Conservation (phyloP, 2,888 invertebrate genomes). For the Catocala fraxini region DNA sequence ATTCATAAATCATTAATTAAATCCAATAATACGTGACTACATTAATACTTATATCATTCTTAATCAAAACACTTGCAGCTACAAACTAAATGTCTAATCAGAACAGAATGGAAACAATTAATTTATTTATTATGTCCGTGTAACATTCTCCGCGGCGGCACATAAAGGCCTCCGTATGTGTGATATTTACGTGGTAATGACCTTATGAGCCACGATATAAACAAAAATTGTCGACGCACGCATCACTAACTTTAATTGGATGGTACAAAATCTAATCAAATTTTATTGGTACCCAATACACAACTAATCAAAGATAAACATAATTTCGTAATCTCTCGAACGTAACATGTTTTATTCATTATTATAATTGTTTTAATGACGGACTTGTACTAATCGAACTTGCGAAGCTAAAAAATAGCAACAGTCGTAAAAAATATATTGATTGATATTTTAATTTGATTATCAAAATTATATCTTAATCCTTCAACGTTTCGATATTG, state of each 20-base stretch:
- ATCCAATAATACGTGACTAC: no score
- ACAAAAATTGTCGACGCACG: constrained; percentile 49
- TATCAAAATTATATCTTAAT: constrained; percentile 49
- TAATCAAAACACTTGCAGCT: constrained; percentile 1
- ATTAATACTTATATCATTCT: no score
- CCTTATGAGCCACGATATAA: constrained; percentile 36
- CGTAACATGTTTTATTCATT: constrained; percentile 54
- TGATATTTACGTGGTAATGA: constrained; percentile 32
- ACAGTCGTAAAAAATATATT: constrained; percentile 42
- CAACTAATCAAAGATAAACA: constrained; percentile 59
- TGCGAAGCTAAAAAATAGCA: constrained; percentile 40
- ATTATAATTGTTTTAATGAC: constrained; percentile 55
- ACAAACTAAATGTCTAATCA: constrained; percentile 3
- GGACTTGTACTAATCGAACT: constrained; percentile 35
- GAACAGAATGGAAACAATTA: constrained; percentile 14
- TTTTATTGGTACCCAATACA: constrained; percentile 54
- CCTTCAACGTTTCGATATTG: constrained; percentile 49
- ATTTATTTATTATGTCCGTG: constrained; percentile 4
- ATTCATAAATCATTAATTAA: no score
- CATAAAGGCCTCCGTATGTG: constrained; percentile 23
- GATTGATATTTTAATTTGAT: constrained; percentile 52
- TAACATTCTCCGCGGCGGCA: constrained; percentile 7
- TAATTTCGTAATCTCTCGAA: constrained; percentile 50
- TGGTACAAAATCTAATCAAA: constrained; percentile 53
- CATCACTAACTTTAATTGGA: constrained; percentile 52